phyloP scores from a whole-genome alignment of 1,140 invertebrate species.

The Rhagoletis zephyria region DNA sequence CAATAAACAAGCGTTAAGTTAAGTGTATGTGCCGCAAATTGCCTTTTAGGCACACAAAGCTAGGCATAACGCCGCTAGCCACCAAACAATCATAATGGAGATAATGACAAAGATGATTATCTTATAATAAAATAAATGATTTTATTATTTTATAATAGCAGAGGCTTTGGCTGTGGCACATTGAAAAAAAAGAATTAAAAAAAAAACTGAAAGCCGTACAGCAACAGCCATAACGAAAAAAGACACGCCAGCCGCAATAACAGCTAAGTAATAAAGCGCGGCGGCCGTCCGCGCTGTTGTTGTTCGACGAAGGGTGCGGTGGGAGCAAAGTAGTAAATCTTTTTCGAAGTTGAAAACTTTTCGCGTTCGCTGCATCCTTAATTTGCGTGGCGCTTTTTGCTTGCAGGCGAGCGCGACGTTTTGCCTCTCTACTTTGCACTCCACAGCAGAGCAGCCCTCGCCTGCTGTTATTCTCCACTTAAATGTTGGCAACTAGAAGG shows the following conservation, averaged over 20 bases:
- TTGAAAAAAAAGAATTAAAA: background rate
- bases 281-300: background rate
- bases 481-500: background rate
- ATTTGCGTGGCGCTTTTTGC: background rate
- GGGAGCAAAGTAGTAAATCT: background rate
- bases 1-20: background rate
- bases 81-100: slow-evolving; percentile 63
- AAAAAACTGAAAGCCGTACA: background rate
- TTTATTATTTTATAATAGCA: slow-evolving; percentile 56
- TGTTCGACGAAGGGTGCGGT: background rate
- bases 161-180: background rate
- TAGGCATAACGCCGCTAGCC: background rate
- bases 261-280: slow-evolving; percentile 27
- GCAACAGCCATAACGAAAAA: background rate
- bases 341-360: slow-evolving; percentile 38
- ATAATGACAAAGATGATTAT: slow-evolving; percentile 64
- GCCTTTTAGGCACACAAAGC: background rate
- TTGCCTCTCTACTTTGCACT: background rate
- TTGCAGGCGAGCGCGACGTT: background rate
- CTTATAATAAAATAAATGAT: slow-evolving; percentile 56
- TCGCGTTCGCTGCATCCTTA: slow-evolving; percentile 10
- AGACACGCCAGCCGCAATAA: slow-evolving; percentile 8
- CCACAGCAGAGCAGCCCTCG: background rate
- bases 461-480: slow-evolving; percentile 13
- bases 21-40: background rate